Conservation (phyloP, 2,888 invertebrate genomes). For the Tetanocera ferruginea region DNA sequence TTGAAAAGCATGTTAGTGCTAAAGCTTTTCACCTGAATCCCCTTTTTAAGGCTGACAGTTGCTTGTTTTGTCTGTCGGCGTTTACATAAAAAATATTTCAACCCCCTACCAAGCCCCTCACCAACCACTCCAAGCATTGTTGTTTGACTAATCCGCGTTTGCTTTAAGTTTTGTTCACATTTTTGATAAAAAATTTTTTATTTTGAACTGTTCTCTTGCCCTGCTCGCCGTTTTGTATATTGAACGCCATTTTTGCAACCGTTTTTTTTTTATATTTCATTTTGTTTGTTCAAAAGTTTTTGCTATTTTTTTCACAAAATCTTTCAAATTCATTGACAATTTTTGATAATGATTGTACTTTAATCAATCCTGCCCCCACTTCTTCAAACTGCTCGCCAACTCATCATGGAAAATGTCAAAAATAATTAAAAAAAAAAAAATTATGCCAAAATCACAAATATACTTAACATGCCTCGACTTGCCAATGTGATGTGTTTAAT, state of each 20-base stretch:
- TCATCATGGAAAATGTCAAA: slow-evolving; percentile 60
- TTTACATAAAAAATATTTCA: too few species aligned
- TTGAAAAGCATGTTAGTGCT: too few species aligned
- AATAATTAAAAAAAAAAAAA: slow-evolving; percentile 45
- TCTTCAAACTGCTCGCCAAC: slow-evolving; percentile 55
- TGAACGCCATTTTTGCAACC: background rate
- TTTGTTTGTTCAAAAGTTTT: slow-evolving; percentile 43
- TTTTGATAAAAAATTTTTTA: too few species aligned
- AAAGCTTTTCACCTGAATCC: too few species aligned
- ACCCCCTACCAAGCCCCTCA: too few species aligned
- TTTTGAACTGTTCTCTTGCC: background rate
- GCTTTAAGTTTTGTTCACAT: too few species aligned
- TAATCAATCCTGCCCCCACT: slow-evolving; percentile 51
- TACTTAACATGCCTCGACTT: slow-evolving; percentile 28
- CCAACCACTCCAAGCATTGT: too few species aligned
- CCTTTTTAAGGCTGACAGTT: too few species aligned
- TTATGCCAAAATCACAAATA: background rate
- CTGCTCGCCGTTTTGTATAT: slow-evolving; percentile 1
- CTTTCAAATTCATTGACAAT: slow-evolving; percentile 61
- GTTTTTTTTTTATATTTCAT: background rate
- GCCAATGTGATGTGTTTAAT: slow-evolving; percentile 50
- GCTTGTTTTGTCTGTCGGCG: too few species aligned
- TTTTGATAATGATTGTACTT: slow-evolving; percentile 63
- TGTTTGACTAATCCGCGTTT: too few species aligned
- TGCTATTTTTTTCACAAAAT: slow-evolving; percentile 48